Evolutionary conservation across 2,797 vertebrate species (phyloP).

Genomic region (Percopsis omiscomaycus): DNA sequence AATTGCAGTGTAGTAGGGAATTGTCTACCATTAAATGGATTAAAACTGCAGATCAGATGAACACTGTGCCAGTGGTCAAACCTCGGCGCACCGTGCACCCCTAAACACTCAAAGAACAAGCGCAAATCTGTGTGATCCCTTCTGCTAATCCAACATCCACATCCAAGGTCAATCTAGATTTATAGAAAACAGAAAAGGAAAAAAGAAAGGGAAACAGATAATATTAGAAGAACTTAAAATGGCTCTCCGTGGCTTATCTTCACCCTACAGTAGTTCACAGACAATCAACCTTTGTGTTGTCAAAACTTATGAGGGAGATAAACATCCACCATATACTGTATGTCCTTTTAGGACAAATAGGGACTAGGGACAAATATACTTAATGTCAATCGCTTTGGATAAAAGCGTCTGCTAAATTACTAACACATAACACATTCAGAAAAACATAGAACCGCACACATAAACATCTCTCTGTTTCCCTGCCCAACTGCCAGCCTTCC

Average conservation of each 20-base stretch:
- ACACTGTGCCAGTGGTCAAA: constrained; percentile 1
- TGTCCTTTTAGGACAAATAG: no score
- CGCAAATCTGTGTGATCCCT: constrained; percentile 35
- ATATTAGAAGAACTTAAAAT: constrained; percentile 1
- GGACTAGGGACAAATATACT: not conserved
- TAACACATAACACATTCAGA: constrained; percentile 21
- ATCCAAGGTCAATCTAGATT: constrained; percentile 9
- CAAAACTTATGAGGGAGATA: no score
- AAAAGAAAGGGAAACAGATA: not conserved
- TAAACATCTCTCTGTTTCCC: constrained; percentile 15
- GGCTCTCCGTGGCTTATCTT: not conserved
- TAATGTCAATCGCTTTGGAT: no score
- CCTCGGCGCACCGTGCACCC: not conserved
- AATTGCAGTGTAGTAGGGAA: no score
- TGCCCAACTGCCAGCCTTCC: constrained; percentile 2
- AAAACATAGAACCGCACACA: constrained; percentile 19
- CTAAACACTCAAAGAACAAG: constrained; percentile 15
- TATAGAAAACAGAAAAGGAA: not conserved
- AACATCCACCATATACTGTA: no score
- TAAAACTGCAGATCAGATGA: constrained; percentile 24
- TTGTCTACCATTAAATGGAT: not conserved
- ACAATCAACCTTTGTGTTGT: no score
- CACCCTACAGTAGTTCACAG: not conserved
- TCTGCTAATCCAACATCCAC: constrained; percentile 24
- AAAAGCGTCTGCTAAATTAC: not conserved